Percentiles rank a stretch among this genome's conserved stretches.
Evolutionary conservation across 2,113 vertebrate species (phyloP).

Genomic region (Takifugu flavidus): DNA sequence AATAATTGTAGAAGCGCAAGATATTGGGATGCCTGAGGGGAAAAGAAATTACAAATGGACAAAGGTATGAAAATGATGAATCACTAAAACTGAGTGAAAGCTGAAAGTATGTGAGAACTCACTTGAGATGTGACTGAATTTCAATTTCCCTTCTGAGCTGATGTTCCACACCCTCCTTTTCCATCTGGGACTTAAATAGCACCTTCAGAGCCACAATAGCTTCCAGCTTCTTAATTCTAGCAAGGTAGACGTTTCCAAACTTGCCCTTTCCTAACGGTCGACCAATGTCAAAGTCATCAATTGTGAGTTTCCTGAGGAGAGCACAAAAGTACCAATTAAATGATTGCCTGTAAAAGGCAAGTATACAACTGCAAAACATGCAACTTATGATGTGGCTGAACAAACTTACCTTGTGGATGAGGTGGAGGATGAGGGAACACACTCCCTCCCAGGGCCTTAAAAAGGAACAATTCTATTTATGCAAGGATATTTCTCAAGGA

Average conservation of each 20-base stretch:
- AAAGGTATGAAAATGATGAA: not conserved
- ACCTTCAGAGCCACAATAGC: constrained; percentile 87
- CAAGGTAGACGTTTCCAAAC: constrained; percentile 91
- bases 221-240: constrained; percentile 76
- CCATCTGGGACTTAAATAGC: constrained; percentile 91
- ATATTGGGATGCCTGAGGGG: constrained; percentile 86
- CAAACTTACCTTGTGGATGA: constrained; percentile 56
- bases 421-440: constrained; percentile 43
- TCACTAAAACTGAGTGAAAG: not conserved
- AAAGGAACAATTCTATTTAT: constrained; percentile 19
- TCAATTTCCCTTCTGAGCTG: constrained; percentile 90
- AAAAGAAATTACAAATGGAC: constrained; percentile 2
- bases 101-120: constrained; percentile 9
- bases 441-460: constrained; percentile 66
- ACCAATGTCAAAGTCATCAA: constrained; percentile 87
- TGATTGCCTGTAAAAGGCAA: not conserved
- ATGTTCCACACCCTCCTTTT: constrained; percentile 88
- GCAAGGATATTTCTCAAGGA: not conserved
- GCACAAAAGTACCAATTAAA: not conserved
- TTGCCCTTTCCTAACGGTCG: constrained; percentile 91
- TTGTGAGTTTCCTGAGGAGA: constrained; percentile 65
- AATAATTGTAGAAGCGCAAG: constrained; percentile 88
- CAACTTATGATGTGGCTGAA: not conserved
- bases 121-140: constrained; percentile 90
- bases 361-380: not conserved